Percentiles rank a stretch among this genome's conserved stretches.
Evolutionary conservation across 2,113 vertebrate genomes (phyloP).

Genomic region (Daphoenositta chrysoptera): DNA sequence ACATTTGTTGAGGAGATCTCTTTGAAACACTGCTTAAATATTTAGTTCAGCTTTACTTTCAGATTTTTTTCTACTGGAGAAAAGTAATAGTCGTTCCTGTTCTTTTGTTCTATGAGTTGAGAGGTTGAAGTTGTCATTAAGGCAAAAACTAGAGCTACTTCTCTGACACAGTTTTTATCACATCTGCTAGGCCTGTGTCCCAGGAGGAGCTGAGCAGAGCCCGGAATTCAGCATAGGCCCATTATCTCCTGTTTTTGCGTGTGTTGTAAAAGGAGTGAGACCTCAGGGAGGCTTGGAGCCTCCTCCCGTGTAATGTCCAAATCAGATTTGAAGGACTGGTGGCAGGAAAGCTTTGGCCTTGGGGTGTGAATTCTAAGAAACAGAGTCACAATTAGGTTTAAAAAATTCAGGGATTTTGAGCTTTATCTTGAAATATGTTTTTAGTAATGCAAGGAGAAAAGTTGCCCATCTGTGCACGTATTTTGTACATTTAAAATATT

Average conservation of each 20-base stretch:
- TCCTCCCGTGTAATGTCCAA: slow-evolving; percentile 77
- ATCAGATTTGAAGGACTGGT: slow-evolving; percentile 78
- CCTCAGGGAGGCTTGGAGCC: slow-evolving; percentile 77
- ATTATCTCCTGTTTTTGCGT: slow-evolving; percentile 75
- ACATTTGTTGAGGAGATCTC: neutral
- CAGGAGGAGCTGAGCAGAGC: slow-evolving; percentile 72
- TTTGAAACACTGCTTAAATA: slow-evolving; percentile 56
- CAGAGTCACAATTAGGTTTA: slow-evolving; percentile 79
- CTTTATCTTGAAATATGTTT: slow-evolving; percentile 74
- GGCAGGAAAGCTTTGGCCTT: slow-evolving; percentile 81
- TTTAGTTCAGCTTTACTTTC: slow-evolving; percentile 55
- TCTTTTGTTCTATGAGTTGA: slow-evolving; percentile 76
- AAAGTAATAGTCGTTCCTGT: slow-evolving; percentile 51
- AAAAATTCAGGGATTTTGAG: slow-evolving; percentile 82
- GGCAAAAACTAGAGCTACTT: slow-evolving; percentile 76
- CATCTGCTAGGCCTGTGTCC: slow-evolving; percentile 79
- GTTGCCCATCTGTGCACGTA: slow-evolving; percentile 77
- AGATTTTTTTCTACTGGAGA: slow-evolving; percentile 26
- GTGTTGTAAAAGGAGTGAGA: slow-evolving; percentile 70
- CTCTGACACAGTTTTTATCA: slow-evolving; percentile 77
- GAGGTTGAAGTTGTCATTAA: slow-evolving; percentile 81
- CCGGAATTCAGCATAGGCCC: slow-evolving; percentile 75
- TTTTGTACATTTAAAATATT: slow-evolving; percentile 76
- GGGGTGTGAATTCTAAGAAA: slow-evolving; percentile 78
- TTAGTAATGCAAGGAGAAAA: slow-evolving; percentile 70